Percentiles rank a stretch among this genome's conserved stretches.
Evolutionary conservation across 2,797 vertebrate species (phyloP).

Genomic region (Stomatorhinus walkeri): DNA sequence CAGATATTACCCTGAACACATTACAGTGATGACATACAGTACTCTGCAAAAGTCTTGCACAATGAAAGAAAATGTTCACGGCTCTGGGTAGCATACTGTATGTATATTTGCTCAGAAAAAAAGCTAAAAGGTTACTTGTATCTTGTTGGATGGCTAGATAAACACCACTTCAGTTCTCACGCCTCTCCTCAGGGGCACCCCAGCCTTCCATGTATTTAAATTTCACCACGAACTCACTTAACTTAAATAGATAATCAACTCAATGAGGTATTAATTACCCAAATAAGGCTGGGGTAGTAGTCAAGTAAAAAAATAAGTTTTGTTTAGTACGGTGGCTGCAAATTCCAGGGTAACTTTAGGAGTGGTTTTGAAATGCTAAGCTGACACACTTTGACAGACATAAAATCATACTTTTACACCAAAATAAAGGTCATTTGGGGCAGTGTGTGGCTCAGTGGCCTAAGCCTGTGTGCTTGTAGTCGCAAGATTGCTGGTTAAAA

Average conservation of each 20-base stretch:
- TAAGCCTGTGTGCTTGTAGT: too few species aligned
- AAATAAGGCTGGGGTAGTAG: not conserved
- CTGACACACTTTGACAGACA: not conserved
- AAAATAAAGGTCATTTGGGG: not conserved
- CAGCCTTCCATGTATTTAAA: not conserved
- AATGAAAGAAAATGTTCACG: not conserved
- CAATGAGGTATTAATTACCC: not conserved
- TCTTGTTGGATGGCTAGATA: not conserved
- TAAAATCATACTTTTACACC: not conserved
- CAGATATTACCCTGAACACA: not conserved
- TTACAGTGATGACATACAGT: not conserved
- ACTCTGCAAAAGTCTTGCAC: not conserved
- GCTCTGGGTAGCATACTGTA: not conserved
- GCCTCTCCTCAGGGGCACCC: not conserved
- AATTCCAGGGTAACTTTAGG: not conserved
- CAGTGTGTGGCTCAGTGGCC: too few species aligned
- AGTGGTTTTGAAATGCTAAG: not conserved
- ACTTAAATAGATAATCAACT: not conserved
- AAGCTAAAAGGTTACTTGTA: not conserved
- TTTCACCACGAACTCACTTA: not conserved
- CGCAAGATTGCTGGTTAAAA: too few species aligned
- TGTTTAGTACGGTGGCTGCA: not conserved
- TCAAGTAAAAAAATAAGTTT: not conserved
- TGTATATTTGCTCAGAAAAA: not conserved
- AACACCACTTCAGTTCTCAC: not conserved